These are phyloP conservation scores for Caenorhabditis virilis DNA, from an alignment of 2,888 invertebrate genomes.

Conservation along the genomic window DNA sequence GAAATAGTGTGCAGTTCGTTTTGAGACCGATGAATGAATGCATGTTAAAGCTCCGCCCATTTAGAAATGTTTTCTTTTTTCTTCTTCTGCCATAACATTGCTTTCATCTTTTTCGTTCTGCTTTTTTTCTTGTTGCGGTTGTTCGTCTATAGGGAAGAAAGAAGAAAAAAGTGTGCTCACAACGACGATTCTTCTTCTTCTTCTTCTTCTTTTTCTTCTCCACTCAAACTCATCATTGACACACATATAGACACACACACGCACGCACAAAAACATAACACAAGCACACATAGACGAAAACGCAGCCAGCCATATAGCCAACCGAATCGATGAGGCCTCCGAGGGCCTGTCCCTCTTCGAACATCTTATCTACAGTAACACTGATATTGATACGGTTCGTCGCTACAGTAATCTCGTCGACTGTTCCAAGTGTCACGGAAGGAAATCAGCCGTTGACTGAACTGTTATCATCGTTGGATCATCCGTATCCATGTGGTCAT, in stretches of 20 bases:
- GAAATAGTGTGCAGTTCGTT: background rate
- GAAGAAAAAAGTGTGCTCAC: no score
- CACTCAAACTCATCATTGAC: no score
- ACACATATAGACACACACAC: conserved; percentile 1
- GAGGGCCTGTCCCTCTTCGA: conserved; percentile 1
- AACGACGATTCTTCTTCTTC: no score
- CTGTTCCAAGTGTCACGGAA: conserved; percentile 14
- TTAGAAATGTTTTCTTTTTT: no score
- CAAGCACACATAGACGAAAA: background rate
- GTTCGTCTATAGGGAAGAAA: no score
- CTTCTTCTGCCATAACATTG: no score
- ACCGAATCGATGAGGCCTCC: conserved; percentile 33
- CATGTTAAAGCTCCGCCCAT: no score
- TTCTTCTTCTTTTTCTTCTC: no score
- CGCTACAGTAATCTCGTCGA: background rate
- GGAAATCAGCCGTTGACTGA: conserved; percentile 20
- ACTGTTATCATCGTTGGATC: conserved; percentile 28
- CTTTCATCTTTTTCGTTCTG: no score
- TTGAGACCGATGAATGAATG: no score
- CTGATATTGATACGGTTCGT: no score
- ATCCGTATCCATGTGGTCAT: conserved; percentile 36
- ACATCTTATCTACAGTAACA: background rate
- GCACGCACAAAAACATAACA: background rate
- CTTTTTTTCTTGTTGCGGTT: no score
- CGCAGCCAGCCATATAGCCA: background rate